Conservation (phyloP, 2,113 vertebrate genomes). For the Eclectus roratus region DNA sequence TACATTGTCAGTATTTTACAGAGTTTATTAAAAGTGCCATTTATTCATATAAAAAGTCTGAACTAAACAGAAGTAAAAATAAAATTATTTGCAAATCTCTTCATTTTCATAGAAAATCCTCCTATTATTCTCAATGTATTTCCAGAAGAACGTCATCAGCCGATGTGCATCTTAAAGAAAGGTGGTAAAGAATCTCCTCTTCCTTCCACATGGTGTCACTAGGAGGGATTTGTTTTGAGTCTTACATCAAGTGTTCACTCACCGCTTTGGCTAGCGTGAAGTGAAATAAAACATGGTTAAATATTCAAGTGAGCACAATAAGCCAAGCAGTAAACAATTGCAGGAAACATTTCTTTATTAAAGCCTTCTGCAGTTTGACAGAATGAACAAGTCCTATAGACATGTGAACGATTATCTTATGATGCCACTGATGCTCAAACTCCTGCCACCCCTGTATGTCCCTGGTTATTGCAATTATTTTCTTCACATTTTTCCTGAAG, state of each 20-base stretch:
- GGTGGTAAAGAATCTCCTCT: slow-evolving; percentile 7
- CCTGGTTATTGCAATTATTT: background rate
- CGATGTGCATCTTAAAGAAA: background rate
- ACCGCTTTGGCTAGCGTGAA: slow-evolving; percentile 86
- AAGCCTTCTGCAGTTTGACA: background rate
- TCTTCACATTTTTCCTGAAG: background rate
- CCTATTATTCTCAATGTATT: background rate
- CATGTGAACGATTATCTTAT: background rate
- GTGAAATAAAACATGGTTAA: slow-evolving; percentile 65
- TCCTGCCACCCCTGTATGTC: background rate
- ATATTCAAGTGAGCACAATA: background rate
- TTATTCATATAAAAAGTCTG: slow-evolving; percentile 77
- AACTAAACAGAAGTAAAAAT: slow-evolving; percentile 66
- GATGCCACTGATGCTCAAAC: background rate
- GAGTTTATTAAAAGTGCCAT: slow-evolving; percentile 85
- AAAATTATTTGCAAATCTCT: slow-evolving; percentile 18
- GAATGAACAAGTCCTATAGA: background rate
- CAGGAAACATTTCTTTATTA: background rate
- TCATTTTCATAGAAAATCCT: slow-evolving; percentile 45
- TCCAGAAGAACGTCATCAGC: background rate
- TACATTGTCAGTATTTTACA: slow-evolving; percentile 75
- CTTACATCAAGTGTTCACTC: slow-evolving; percentile 82
- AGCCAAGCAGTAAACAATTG: background rate
- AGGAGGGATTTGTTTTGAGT: background rate
- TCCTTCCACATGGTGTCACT: background rate